phyloP scores from a whole-genome alignment of 2,113 vertebrate genomes.

The Alexandromys fortis region DNA sequence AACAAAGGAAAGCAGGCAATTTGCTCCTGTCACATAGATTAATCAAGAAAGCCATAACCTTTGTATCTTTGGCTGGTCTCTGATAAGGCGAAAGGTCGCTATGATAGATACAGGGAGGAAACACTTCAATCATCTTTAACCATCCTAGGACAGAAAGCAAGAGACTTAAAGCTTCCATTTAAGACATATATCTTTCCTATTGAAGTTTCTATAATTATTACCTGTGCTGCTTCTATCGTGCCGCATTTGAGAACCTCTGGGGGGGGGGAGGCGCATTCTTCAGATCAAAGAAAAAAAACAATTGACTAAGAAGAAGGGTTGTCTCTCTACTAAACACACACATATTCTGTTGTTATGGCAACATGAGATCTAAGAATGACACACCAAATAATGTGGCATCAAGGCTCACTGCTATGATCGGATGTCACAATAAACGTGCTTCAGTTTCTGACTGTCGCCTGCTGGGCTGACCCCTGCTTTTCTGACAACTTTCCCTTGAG shows the following conservation, averaged over 20 bases:
- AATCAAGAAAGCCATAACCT: constrained; percentile 72
- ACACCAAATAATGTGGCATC: constrained; percentile 58
- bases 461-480: not conserved
- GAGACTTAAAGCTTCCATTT: constrained; percentile 57
- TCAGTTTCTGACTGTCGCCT: constrained; percentile 2
- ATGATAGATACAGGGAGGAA: constrained; percentile 63
- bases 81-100: constrained; percentile 51
- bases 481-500: constrained; percentile 24
- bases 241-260: constrained; percentile 63
- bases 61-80: constrained; percentile 68
- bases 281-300: constrained; percentile 72
- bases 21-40: constrained; percentile 71
- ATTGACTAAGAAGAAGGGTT: constrained; percentile 51
- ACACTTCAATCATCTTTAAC: constrained; percentile 69
- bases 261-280: not conserved
- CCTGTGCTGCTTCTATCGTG: constrained; percentile 45
- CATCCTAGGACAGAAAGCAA: constrained; percentile 50
- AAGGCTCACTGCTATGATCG: constrained; percentile 54
- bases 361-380: constrained; percentile 65
- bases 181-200: constrained; percentile 39
- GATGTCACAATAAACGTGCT: constrained; percentile 54
- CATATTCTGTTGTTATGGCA: constrained; percentile 71
- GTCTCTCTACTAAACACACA: constrained; percentile 49
- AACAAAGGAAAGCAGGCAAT: constrained; percentile 70
- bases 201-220: constrained; percentile 74